Evolutionary conservation across 64 coral and sea anemone genomes (phyloP), one percentile per base, ranked within the genome.

Genomic region (Stichodactyla mertensii): DNA sequence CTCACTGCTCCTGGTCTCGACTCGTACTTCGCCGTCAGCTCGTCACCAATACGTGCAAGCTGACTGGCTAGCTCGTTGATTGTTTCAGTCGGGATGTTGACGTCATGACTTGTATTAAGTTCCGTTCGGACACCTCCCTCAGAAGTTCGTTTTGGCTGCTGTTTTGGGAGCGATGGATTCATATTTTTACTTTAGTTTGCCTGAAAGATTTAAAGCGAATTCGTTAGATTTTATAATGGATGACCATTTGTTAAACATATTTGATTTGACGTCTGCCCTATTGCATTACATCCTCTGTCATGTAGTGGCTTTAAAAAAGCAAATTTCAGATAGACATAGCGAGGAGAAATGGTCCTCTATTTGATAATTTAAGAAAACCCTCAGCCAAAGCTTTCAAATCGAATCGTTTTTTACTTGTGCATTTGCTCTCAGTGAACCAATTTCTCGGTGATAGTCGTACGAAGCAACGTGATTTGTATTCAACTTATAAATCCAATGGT

Each of bases 11-110:
- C 78, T 54, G 52, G 78, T 55, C 78, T 81, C 15, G 36, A 53
- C 20, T 81, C 78, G 23, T 55, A 81, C 78, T 81, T 81, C 78
- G 5, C 53, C 16, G 78, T 81, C 16, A 81, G 53, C 53, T 81
- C 51, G 78, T 81, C 78, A 20, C 78, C 78, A 53, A 81, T 81
- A 28, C 51, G 5, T 19, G 78, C 78, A 54, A 81, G 78, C 53
- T 81, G 78, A 55, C 20, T 81, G 36, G 78, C 78, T 52, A 81
- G 3, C 51, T 14, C 78, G 36, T 5, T 55, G 26, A 81, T 53
- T 53, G 51, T 54, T 53, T 81, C 78, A 23, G 5, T n/a, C 18
- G 78, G 52, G 51, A 81, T 52, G 26, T 14, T 4, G 14, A 18
- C 18, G 14, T 81, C 52, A 52, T 55, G 16, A 23, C 26, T 13